Percentiles rank a stretch among this genome's conserved stretches.
Conservation (phyloP, 2,113 vertebrate species). For the Hypocryptadius cinnamomeus region DNA sequence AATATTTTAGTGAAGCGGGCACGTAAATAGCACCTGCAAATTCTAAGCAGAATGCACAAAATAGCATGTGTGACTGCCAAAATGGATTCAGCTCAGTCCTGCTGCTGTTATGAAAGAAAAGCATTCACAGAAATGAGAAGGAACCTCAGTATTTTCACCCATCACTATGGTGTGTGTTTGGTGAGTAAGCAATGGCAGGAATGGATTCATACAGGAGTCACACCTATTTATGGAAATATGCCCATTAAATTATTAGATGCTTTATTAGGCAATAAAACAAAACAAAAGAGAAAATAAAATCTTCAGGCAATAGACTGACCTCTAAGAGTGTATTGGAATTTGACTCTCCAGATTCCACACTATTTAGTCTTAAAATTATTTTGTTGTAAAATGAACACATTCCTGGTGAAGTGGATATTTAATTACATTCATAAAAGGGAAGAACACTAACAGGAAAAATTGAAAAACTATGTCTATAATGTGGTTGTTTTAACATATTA, state of each 20-base stretch:
- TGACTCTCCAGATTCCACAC: not conserved
- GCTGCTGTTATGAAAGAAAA: not conserved
- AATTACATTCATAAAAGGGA: not conserved
- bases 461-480: not conserved
- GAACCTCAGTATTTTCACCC: not conserved
- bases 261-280: not conserved
- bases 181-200: not conserved
- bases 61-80: fast-evolving
- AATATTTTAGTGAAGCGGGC: not conserved
- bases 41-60: not conserved
- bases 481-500: not conserved
- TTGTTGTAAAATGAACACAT: not conserved
- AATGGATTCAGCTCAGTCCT: not conserved
- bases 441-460: not conserved
- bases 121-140: not conserved
- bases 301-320: not conserved
- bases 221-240: not conserved
- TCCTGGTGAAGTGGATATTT: not conserved
- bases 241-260: not conserved
- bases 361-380: not conserved
- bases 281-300: not conserved
- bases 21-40: not conserved
- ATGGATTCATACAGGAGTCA: not conserved
- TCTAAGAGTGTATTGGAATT: not conserved
- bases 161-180: not conserved